Base-by-base conservation (phyloP, 2,797 vertebrate species). In the Leucoraja ocellata region DNA sequence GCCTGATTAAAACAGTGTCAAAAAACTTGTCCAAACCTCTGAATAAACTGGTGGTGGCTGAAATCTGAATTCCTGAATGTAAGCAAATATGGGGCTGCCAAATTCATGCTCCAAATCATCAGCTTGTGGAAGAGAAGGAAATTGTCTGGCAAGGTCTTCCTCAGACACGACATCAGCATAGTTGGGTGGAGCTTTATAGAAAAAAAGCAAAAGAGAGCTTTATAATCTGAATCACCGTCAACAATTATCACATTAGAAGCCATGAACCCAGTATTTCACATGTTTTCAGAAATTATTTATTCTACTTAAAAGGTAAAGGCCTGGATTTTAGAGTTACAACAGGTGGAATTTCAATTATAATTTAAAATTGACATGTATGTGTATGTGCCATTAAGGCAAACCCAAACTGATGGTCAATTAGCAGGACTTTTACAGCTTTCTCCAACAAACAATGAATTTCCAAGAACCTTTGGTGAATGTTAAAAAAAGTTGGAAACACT, bases 21-120 rank as follows among this genome's bases (percentile, higher is more conserved):
- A 92, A 73, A 76, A 39, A 74, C 18, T 93, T 95, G 81, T n/a
- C 94, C 91, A 95, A 95, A 97, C 97, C 96, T 97, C 97, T 36
- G 97, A 97, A 94, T 97, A 98, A 73, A 97, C 95, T 73, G 97
- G 97, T 0, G 97, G 97, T 21, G 97, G 97, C 95, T 97, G 97
- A 93, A 98, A 96, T 92, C 95, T 95, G 95, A 97, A 97, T 93
- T 97, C 96, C 81, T 97, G 97, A 88, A 97, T 96, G 93, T 96
- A 97, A 94, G 96, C 94, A 93, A 97, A 96, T 93, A 96, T 93
- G 10, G 96, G 96, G 79, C 95, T 95, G 93, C 95, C 95, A 0
- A 96, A 93, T 88, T 96, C 96, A 58, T 96, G 96, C 88, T 96
- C 95, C 65, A 95, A 95, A 93, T 95, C 94, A 1, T 94, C 93